Conservation (phyloP, 92 coral and sea anemone genomes). For the Zoanthus sansibaricus region DNA sequence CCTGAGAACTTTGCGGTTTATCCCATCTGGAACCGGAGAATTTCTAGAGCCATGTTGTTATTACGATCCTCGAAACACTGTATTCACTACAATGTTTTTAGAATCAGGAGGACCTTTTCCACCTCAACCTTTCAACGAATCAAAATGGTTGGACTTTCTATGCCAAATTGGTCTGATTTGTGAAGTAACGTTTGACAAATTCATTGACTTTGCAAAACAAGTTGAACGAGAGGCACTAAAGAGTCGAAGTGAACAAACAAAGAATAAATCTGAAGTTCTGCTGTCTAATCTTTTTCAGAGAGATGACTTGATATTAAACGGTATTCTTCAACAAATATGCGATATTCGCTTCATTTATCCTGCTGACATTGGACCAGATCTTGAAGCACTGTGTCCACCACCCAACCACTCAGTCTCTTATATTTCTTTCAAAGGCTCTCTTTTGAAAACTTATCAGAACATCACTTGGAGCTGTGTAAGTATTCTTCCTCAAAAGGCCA, state of each 20-base stretch:
- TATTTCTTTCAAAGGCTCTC: slow-evolving; percentile 65
- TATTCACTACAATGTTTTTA: slow-evolving; percentile 64
- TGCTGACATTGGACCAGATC: slow-evolving; percentile 20
- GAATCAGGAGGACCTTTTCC: slow-evolving; percentile 60
- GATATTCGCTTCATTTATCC: slow-evolving; percentile 62
- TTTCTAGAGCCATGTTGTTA: slow-evolving; percentile 54
- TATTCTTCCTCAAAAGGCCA: slow-evolving; percentile 63
- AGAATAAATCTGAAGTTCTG: slow-evolving; percentile 60
- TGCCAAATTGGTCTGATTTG: slow-evolving; percentile 57
- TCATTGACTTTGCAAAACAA: slow-evolving; percentile 57
- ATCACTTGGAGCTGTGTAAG: slow-evolving; percentile 71
- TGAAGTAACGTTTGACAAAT: slow-evolving; percentile 47
- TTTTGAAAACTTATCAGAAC: slow-evolving; percentile 11
- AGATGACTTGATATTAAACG: slow-evolving; percentile 1
- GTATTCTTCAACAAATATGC: slow-evolving; percentile 43
- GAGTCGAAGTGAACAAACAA: slow-evolving; percentile 22
- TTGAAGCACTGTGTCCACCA: slow-evolving; percentile 48
- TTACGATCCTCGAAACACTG: slow-evolving; percentile 64
- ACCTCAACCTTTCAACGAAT: slow-evolving; percentile 57
- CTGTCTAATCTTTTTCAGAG: slow-evolving; percentile 52
- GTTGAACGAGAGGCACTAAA: slow-evolving; percentile 59
- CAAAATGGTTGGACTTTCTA: slow-evolving; percentile 60
- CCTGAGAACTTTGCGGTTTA: slow-evolving; percentile 21
- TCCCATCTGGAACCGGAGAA: slow-evolving; percentile 42
- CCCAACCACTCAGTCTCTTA: slow-evolving; percentile 36